Percentiles rank a stretch among this genome's conserved stretches.
These are phyloP conservation scores for Chrysogorgia sp. DNA, from an alignment of 92 coral and sea anemone genomes.

Conservation along the genomic window DNA sequence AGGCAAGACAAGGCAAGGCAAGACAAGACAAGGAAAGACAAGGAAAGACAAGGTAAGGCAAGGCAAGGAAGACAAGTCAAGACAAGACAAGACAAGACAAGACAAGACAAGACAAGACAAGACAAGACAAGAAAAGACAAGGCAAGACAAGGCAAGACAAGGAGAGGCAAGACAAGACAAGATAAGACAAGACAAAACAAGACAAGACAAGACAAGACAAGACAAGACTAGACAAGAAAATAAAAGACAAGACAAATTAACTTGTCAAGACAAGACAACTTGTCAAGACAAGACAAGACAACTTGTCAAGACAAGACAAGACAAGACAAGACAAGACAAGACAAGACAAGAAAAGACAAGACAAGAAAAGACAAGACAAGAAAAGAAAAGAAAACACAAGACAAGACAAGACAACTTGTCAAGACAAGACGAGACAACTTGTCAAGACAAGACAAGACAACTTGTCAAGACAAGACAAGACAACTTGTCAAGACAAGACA, in stretches of 20 bases:
- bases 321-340: neutral
- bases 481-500: neutral
- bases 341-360: neutral
- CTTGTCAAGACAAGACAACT: neutral
- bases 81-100: no score
- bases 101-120: neutral
- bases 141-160: constrained; percentile 28
- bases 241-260: neutral
- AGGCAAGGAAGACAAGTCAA: no score
- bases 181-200: no score
- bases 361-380: constrained; percentile 11
- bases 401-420: no score
- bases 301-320: no score
- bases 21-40: constrained; percentile 31
- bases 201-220: constrained; percentile 21
- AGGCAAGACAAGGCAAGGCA: constrained; percentile 28
- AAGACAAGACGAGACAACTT: no score
- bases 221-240: neutral
- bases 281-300: neutral
- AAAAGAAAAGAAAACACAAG: neutral
- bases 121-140: constrained; percentile 14
- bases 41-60: constrained; percentile 2
- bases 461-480: neutral
- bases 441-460: neutral
- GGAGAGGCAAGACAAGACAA: neutral